These are phyloP conservation scores for Tyrophagus putrescentiae DNA, from an alignment of 1,140 invertebrate genomes.

Conservation along the genomic window DNA sequence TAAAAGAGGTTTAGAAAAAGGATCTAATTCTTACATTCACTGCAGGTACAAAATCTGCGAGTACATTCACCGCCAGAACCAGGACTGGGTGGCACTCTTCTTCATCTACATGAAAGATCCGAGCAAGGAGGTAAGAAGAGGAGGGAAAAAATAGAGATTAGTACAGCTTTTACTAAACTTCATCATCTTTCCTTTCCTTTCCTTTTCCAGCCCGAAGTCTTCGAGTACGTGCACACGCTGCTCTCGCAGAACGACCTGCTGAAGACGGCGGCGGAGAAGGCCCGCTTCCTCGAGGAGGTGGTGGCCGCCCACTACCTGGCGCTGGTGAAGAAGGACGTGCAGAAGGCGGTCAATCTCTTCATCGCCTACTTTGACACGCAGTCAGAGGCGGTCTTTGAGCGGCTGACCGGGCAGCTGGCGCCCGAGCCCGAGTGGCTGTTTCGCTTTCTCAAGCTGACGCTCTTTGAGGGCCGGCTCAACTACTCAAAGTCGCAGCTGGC, in stretches of 20 bases:
- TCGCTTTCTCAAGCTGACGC: neutral
- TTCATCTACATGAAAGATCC: constrained; percentile 44
- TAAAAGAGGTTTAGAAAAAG: constrained; percentile 17
- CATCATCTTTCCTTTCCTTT: constrained; percentile 22
- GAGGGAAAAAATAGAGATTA: too few relatives aligned
- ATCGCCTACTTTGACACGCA: neutral
- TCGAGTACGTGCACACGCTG: constrained; percentile 33
- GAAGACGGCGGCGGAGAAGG: constrained; percentile 6
- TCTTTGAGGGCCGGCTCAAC: neutral
- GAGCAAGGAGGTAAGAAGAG: constrained; percentile 36
- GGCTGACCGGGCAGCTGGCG: neutral
- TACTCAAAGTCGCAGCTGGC: neutral
- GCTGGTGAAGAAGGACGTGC: constrained; percentile 12
- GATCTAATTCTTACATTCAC: constrained; percentile 25
- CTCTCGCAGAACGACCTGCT: neutral
- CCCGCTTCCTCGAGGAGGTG: neutral
- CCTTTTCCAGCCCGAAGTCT: constrained; percentile 33
- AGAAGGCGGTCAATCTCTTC: constrained; percentile 27
- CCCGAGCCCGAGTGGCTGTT: neutral
- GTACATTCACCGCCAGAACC: constrained; percentile 41
- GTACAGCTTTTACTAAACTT: constrained; percentile 4
- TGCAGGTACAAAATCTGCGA: constrained; percentile 47
- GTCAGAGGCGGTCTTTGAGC: neutral
- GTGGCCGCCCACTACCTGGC: neutral
- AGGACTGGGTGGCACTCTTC: constrained; percentile 43